Conservation (phyloP, 2,888 invertebrate genomes). For the Oscheius myriophilus region DNA sequence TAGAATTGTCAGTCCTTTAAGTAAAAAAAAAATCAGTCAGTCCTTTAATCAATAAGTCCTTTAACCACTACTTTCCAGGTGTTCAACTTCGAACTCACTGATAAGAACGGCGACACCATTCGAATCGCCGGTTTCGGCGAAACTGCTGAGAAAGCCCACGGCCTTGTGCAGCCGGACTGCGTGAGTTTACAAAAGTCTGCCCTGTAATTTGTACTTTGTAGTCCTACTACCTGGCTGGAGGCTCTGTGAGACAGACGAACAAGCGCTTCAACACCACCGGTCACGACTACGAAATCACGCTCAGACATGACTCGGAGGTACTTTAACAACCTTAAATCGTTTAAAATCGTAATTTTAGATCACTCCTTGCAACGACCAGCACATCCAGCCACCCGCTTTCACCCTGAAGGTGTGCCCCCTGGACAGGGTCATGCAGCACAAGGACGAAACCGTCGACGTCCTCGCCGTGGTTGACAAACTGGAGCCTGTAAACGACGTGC, state of each 20-base stretch:
- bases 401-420: slow-evolving; percentile 39
- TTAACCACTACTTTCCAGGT: slow-evolving; percentile 35
- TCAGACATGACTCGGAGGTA: slow-evolving; percentile 80
- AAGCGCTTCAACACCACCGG: slow-evolving; percentile 85
- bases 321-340: not conserved
- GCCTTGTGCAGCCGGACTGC: slow-evolving; percentile 46
- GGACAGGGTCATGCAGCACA: slow-evolving; percentile 37
- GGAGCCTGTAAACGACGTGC: slow-evolving; percentile 28
- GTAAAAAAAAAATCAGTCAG: slow-evolving; percentile 4
- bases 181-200: slow-evolving; percentile 29
- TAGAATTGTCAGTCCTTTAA: too few relatives aligned
- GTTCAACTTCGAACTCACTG: slow-evolving; percentile 63
- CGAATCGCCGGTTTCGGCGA: slow-evolving; percentile 60
- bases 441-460: slow-evolving; percentile 57
- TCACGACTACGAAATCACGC: slow-evolving; percentile 95
- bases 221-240: slow-evolving; percentile 88
- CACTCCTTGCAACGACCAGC: slow-evolving; percentile 24
- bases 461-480: slow-evolving; percentile 62
- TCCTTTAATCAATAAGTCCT: not conserved
- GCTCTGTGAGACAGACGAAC: slow-evolving; percentile 89
- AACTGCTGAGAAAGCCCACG: slow-evolving; percentile 46
- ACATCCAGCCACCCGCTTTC: slow-evolving; percentile 31
- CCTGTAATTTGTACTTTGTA: slow-evolving; percentile 67
- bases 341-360: slow-evolving; percentile 19
- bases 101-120: slow-evolving; percentile 51